Base-by-base conservation (phyloP, 2,888 invertebrate species). In the Caenorhabditis uteleia region DNA sequence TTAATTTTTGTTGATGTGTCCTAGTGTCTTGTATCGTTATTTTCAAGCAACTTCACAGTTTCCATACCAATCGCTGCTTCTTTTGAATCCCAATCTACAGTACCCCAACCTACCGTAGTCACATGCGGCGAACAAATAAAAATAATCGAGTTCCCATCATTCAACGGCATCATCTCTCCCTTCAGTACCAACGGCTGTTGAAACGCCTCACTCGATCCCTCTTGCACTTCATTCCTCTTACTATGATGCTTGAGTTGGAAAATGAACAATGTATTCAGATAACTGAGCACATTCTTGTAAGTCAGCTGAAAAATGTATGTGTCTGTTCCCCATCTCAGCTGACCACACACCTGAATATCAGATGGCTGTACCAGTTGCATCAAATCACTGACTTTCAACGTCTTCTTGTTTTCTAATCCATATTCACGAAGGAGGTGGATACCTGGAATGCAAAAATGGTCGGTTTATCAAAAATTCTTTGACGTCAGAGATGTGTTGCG, bases 121-220 rank as follows among this genome's bases (percentile, higher is more conserved):
- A 81, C 74, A 47, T 81, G 74, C 12, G 80, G 79, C 2, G 80
- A 78, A 29, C 76, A 77, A 44, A 80, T 62, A 58, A 77, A 82
- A 18, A 81, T 77, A 14, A 81, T 66, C 10, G 75, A 75, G 38
- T 77, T 70, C 0, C 77, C 79, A 33, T 66, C 70, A 40, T 71
- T 72, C 25, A 80, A 53, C 18, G 77, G 59, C 65, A 75, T 66
- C 78, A 80, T 80, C 23, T 62, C 56, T 4, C 60, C 75, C 45
- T 75, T 75, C 12, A 75, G 53, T 27, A 66, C 66, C 4, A 75
- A 56, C 2, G 75, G 75, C 36, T 74, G 71, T 29, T 72, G 71
- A 47, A 70, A 69, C 16, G 67, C 66, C 33, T 53, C 68, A 23
- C 49, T 58, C 20, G 60, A 60, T 10, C 50, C 58, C 38, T 66